These are phyloP conservation scores for Scartelaos histophorus DNA, from an alignment of 2,113 vertebrate species.

Conservation along the genomic window DNA sequence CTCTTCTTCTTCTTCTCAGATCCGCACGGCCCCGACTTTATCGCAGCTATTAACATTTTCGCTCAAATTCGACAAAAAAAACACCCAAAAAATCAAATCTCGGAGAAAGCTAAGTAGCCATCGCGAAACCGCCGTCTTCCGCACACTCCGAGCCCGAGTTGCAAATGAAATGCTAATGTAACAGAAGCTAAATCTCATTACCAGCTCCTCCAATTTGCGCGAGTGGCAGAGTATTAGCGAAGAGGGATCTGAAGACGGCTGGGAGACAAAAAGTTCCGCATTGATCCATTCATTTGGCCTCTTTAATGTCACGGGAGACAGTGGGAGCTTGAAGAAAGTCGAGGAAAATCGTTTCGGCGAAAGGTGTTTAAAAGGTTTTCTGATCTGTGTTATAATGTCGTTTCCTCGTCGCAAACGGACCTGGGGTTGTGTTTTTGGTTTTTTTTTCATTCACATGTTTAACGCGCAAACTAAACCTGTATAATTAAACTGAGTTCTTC, in stretches of 20 bases:
- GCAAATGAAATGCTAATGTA: conserved; percentile 12
- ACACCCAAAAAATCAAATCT: too few species aligned
- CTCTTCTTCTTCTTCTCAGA: conserved; percentile 15
- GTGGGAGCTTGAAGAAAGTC: not conserved
- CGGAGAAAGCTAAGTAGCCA: too few species aligned
- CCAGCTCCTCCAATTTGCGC: conserved; percentile 1
- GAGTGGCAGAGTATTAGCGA: not conserved
- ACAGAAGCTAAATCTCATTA: conserved; percentile 7
- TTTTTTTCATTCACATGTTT: too few species aligned
- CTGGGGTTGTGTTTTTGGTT: too few species aligned
- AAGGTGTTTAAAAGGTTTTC: too few species aligned
- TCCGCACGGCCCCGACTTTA: conserved; percentile 36
- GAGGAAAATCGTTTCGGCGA: too few species aligned
- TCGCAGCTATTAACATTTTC: conserved; percentile 25
- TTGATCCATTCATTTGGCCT: not conserved
- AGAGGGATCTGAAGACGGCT: not conserved
- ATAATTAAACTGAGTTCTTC: too few species aligned
- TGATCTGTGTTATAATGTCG: too few species aligned
- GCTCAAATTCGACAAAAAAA: conserved; percentile 7
- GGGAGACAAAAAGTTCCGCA: not conserved
- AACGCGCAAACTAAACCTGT: too few species aligned
- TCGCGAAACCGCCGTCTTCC: not conserved
- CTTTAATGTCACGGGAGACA: not conserved
- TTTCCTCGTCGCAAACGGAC: too few species aligned
- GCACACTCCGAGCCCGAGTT: not conserved